phyloP scores from a whole-genome alignment of 2,797 vertebrate genomes.

The Trichosurus vulpecula region DNA sequence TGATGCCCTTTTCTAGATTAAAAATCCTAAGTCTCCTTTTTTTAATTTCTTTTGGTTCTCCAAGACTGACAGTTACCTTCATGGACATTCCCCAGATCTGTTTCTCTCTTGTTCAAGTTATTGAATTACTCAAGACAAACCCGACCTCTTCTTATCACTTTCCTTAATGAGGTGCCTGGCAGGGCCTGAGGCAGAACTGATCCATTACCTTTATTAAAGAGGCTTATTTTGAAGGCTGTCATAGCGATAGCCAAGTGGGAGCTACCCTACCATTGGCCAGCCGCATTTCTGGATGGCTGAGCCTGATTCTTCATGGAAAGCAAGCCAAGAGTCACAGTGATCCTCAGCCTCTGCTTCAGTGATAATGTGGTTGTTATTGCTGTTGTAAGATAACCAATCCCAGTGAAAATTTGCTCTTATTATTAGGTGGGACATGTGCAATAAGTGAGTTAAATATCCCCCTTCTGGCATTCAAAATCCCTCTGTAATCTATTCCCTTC shows the following conservation, averaged over 20 bases:
- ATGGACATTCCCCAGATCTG: constrained; percentile 71
- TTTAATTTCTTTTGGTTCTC: not conserved
- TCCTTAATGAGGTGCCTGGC: constrained; percentile 75
- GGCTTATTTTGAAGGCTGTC: constrained; percentile 61
- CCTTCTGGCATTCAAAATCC: not conserved
- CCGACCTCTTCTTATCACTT: constrained; percentile 75
- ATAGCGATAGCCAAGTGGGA: constrained; percentile 61
- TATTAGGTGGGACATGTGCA: not conserved
- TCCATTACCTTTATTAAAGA: constrained; percentile 74
- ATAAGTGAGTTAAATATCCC: not conserved
- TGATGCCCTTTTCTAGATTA: not conserved
- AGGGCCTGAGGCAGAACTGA: constrained; percentile 57
- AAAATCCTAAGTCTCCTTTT: not conserved
- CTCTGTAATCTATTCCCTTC: not conserved
- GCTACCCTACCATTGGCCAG: constrained; percentile 24
- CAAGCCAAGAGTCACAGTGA: not conserved
- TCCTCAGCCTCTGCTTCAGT: not conserved
- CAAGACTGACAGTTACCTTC: constrained; percentile 55
- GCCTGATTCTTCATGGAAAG: not conserved
- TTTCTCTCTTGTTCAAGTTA: constrained; percentile 64
- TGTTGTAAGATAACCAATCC: not conserved
- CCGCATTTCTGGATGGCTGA: not conserved
- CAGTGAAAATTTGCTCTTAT: not conserved
- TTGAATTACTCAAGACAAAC: constrained; percentile 76
- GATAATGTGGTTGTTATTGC: not conserved